phyloP scores from a whole-genome alignment of 1,140 invertebrate species.

The Halotydeus destructor region DNA sequence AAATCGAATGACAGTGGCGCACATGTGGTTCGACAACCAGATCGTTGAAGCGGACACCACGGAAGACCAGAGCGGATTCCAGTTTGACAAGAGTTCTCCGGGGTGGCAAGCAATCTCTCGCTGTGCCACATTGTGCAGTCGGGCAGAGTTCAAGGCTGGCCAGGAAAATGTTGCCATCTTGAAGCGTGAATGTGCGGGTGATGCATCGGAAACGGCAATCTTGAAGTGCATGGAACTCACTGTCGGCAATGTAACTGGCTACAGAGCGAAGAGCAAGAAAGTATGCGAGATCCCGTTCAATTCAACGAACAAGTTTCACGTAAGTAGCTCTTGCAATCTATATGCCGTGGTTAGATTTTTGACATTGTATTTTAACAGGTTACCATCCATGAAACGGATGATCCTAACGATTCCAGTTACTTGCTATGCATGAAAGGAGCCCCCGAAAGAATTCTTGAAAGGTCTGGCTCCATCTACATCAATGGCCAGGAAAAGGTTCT shows the following conservation, averaged over 20 bases:
- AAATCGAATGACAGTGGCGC: conserved; percentile 88
- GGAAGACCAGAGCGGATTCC: conserved; percentile 28
- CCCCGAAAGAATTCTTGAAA: conserved; percentile 89
- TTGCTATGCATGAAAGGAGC: conserved; percentile 35
- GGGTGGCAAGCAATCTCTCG: conserved; percentile 80
- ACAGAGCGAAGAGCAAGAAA: conserved; percentile 19
- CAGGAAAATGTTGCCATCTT: conserved; percentile 79
- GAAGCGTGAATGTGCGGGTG: conserved; percentile 20
- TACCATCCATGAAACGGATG: conserved; percentile 21
- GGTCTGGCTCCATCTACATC: conserved; percentile 85
- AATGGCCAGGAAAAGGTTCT: conserved; percentile 84
- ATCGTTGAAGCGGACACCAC: conserved; percentile 91
- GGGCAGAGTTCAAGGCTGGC: conserved; percentile 85
- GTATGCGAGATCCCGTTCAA: conserved; percentile 28
- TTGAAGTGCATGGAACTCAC: conserved; percentile 24
- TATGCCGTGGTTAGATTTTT: not conserved
- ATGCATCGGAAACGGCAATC: conserved; percentile 25
- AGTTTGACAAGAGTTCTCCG: conserved; percentile 54
- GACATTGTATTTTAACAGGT: conserved; percentile 19
- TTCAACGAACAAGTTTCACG: conserved; percentile 36
- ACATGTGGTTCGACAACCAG: conserved; percentile 95
- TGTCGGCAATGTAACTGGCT: conserved; percentile 18
- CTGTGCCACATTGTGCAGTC: conserved; percentile 82
- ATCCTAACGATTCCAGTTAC: conserved; percentile 5
- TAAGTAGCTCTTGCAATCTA: conserved; percentile 6